Evolutionary conservation across 2,888 invertebrate genomes (phyloP), one percentile per base, ranked within the genome.

Genomic region (Drosophila tanythrix): DNA sequence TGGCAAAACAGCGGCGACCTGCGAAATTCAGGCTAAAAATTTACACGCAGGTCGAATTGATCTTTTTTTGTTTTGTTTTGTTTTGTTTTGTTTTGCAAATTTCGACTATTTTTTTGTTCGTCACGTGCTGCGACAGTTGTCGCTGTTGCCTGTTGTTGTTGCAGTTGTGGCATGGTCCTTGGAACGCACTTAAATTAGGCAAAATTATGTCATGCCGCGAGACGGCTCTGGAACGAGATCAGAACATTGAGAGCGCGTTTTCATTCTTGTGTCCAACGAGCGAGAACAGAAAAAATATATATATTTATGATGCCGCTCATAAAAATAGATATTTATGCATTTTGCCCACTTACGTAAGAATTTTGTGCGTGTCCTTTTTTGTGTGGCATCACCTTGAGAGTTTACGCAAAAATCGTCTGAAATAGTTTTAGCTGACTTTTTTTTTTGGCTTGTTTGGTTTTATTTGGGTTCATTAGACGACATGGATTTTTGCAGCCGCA

Each of bases 221-320:
- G 67, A 31, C 71, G 63, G 59, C 73, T 66, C 78, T 84, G 85
- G 82, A 85, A 85, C 89, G 79, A 89, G 89, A 87, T 85, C 89
- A 89, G 87, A 87, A 87, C 87, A 87, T 89, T 71, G 88, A 87
- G 88, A 87, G 79, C 87, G 87, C 79, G 79, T 73, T 87, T 79
- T 82, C 85, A 89, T 87, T 87, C 88, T 89, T 65, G 48, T 59
- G 55, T 43, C 35, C 33, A 43, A 50, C 36, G 61, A 62, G 59
- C 60, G 51, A 68, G 51, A 73, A 75, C 5, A 8, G 15, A 25
- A 7, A 21, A 21, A 21, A 38, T 21, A 46, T 53, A 74, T 48
- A 66, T 56, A 70, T 89, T 84, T 86, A 85, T 79, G 85, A 79
- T 59, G 29, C 40, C 70, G 57, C 72, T 72, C 90, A 77, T 89